These are phyloP conservation scores for Nibea coibor DNA, from an alignment of 2,113 vertebrate genomes.

Conservation along the genomic window DNA sequence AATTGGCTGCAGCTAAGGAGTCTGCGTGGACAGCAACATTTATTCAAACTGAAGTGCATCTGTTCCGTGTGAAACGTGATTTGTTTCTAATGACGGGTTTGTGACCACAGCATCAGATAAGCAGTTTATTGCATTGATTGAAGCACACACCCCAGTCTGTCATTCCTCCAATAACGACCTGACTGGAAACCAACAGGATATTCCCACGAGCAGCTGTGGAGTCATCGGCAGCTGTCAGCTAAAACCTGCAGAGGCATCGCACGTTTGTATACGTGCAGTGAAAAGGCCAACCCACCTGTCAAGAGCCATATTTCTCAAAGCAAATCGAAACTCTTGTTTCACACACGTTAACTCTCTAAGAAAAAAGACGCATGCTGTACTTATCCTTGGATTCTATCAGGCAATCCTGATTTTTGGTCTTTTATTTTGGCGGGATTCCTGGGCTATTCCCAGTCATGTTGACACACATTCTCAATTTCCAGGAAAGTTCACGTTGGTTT, in stretches of 20 bases:
- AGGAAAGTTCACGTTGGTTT: too few relatives aligned
- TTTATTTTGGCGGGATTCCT: too few relatives aligned
- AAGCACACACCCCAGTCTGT: constrained; percentile 30
- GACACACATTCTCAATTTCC: too few relatives aligned
- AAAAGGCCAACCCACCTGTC: constrained; percentile 39
- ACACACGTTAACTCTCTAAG: too few relatives aligned
- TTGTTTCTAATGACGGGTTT: neutral
- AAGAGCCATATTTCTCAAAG: neutral
- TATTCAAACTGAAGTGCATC: neutral
- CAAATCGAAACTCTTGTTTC: neutral
- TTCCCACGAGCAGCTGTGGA: constrained; percentile 25
- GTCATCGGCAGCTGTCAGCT: constrained; percentile 12
- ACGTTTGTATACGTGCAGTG: constrained; percentile 9
- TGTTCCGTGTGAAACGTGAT: neutral
- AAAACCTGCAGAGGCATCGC: constrained; percentile 9
- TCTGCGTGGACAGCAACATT: neutral
- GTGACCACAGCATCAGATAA: constrained; percentile 25
- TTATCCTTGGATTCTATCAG: too few relatives aligned
- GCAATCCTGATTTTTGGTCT: too few relatives aligned
- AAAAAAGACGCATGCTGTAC: too few relatives aligned
- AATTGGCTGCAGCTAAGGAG: neutral
- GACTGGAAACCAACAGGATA: constrained; percentile 35
- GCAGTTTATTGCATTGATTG: constrained; percentile 36
- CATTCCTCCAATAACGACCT: constrained; percentile 22
- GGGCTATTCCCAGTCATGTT: too few relatives aligned